A percentile compares a stretch with the other conserved stretches of the same genome.
phyloP scores from a whole-genome alignment of 37 sponge, comb jelly and placozoan genomes.

The Ephydatia muelleri region DNA sequence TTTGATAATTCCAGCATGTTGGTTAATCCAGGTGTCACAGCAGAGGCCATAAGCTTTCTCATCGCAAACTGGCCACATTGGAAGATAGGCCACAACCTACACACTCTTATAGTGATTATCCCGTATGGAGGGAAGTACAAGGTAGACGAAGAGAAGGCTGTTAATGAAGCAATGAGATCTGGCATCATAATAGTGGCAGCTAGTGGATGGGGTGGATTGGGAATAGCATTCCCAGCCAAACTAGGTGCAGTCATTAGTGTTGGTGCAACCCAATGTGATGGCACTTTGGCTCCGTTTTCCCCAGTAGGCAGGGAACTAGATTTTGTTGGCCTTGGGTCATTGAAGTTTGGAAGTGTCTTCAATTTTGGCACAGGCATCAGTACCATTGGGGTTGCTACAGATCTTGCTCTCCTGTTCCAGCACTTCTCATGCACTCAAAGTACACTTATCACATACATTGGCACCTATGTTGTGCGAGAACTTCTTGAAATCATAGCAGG shows the following conservation, averaged over 20 bases:
- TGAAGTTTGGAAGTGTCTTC: no score
- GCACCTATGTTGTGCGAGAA: not conserved
- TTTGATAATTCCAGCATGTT: not conserved
- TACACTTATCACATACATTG: not conserved
- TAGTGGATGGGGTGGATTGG: not conserved
- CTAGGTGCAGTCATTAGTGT: no score
- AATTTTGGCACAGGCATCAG: not conserved
- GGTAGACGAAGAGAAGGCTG: not conserved
- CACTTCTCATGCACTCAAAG: not conserved
- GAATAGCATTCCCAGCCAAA: not conserved
- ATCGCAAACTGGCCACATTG: not conserved
- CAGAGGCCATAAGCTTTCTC: not conserved
- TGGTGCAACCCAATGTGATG: no score
- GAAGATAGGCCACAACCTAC: not conserved
- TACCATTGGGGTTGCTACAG: not conserved
- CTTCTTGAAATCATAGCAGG: not conserved
- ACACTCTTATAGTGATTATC: not conserved
- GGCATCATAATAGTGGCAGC: not conserved
- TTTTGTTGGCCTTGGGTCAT: no score
- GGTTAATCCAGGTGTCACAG: not conserved
- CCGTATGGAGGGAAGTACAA: not conserved
- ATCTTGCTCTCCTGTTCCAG: not conserved
- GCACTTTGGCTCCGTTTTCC: no score
- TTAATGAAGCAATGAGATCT: not conserved
- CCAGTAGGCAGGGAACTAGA: no score